Evolutionary conservation across 2,888 invertebrate species (phyloP), one percentile per base, ranked within the genome.

Genomic region (Odontocolon sp.): DNA sequence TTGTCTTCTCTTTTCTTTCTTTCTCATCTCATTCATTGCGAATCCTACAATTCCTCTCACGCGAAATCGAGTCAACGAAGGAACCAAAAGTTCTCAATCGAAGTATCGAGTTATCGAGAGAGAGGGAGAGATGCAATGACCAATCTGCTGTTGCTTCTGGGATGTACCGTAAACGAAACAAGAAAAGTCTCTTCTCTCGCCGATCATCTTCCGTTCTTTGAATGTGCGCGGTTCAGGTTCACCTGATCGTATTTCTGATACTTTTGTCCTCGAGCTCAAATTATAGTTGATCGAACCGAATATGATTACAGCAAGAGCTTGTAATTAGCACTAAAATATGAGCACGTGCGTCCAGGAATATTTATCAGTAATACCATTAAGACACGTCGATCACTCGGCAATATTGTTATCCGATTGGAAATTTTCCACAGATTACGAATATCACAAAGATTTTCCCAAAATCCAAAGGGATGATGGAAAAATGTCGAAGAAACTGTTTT

Each of bases 321-420:
- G n/a, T n/a, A n/a, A n/a, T n/a, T n/a, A n/a, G n/a, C n/a, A n/a
- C n/a, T n/a, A n/a, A n/a, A n/a, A n/a, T n/a, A n/a, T n/a, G n/a
- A n/a, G n/a, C n/a, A n/a, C n/a, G n/a, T n/a, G n/a, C n/a, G n/a
- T n/a, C n/a, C n/a, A n/a, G n/a, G n/a, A n/a, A n/a, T n/a, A n/a
- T n/a, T n/a, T n/a, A n/a, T n/a, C n/a, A n/a, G n/a, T n/a, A n/a
- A n/a, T n/a, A n/a, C n/a, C n/a, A n/a, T n/a, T n/a, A n/a, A n/a
- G n/a, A n/a, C n/a, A n/a, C n/a, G n/a, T n/a, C n/a, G n/a, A n/a
- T 67, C 56, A 36, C 47, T 36, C 33, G 67, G 47, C 42, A 57
- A 56, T 56, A 57, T 67, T 36, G 36, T 57, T 67, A 68, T 57
- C 36, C 47, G 57, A 68, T 57, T 38, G 68, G n/a, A n/a, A n/a